Conservation (phyloP, 2,113 vertebrate genomes). For the Poecilia latipinna region DNA sequence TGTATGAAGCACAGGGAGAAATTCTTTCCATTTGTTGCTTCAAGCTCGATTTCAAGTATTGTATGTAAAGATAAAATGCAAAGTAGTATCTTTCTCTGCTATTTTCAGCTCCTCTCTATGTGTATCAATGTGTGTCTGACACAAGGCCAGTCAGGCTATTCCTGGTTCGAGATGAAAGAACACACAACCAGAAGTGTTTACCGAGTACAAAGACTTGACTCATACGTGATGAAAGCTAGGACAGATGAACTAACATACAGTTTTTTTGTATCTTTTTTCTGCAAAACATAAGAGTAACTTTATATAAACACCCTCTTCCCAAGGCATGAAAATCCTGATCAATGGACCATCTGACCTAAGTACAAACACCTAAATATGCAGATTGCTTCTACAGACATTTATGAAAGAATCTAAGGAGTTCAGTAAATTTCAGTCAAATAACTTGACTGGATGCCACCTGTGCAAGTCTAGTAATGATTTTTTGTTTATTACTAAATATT, state of each 20-base stretch:
- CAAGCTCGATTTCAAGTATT: not conserved
- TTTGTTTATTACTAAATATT: not conserved
- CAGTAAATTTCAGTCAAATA: not conserved
- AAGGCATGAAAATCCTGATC: no score
- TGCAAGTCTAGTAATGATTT: not conserved
- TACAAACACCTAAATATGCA: not conserved
- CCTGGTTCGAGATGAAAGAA: not conserved
- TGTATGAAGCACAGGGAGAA: no score
- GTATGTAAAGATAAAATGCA: not conserved
- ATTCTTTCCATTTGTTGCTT: no score
- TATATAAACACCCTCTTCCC: not conserved
- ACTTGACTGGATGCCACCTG: not conserved
- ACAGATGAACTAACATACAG: not conserved
- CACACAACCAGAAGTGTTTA: not conserved
- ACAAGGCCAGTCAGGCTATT: conserved; percentile 8
- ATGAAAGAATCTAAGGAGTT: not conserved
- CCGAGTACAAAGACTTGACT: not conserved
- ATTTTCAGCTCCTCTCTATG: conserved; percentile 11
- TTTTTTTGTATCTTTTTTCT: no score
- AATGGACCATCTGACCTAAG: no score
- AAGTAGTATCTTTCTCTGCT: not conserved
- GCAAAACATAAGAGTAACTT: not conserved
- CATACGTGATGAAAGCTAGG: not conserved
- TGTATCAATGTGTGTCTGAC: conserved; percentile 8
- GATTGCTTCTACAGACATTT: not conserved